These are phyloP conservation scores for Eupleurogrammus muticus DNA, from an alignment of 2,797 vertebrate genomes.

Conservation along the genomic window DNA sequence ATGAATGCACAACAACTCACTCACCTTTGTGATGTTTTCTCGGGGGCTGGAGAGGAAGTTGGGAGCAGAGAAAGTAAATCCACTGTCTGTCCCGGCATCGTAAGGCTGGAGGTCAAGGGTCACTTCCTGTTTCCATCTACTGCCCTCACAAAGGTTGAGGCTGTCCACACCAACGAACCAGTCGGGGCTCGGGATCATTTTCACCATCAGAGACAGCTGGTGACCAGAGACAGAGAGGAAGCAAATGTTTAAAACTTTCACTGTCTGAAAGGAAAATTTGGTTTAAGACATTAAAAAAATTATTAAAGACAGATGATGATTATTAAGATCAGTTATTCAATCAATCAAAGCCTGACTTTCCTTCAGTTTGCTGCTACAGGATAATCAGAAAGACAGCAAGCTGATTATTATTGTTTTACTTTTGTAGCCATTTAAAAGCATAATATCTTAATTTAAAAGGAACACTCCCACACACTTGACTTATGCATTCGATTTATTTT, in stretches of 20 bases:
- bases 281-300: neutral
- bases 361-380: too few species aligned
- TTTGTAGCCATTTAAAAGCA: too few species aligned
- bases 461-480: too few species aligned
- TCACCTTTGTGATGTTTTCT: slow-evolving; percentile 83
- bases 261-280: neutral
- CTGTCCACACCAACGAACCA: slow-evolving; percentile 83
- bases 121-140: slow-evolving; percentile 84
- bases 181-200: slow-evolving; percentile 83
- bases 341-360: neutral
- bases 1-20: slow-evolving; percentile 2
- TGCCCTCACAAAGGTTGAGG: slow-evolving; percentile 76
- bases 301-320: neutral
- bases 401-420: too few species aligned
- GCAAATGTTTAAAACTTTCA: neutral
- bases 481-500: too few species aligned
- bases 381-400: too few species aligned
- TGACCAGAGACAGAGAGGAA: slow-evolving; percentile 17
- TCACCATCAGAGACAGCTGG: slow-evolving; percentile 83
- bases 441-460: too few species aligned
- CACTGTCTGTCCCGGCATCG: slow-evolving; percentile 86
- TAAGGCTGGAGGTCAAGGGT: slow-evolving; percentile 84
- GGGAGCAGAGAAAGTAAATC: slow-evolving; percentile 87
- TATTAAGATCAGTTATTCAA: neutral
- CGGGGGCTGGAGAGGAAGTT: slow-evolving; percentile 78